Evolutionary conservation across 2,888 invertebrate species (phyloP), one percentile per base, ranked within the genome.

Genomic region (Mellilla xanthometata): DNA sequence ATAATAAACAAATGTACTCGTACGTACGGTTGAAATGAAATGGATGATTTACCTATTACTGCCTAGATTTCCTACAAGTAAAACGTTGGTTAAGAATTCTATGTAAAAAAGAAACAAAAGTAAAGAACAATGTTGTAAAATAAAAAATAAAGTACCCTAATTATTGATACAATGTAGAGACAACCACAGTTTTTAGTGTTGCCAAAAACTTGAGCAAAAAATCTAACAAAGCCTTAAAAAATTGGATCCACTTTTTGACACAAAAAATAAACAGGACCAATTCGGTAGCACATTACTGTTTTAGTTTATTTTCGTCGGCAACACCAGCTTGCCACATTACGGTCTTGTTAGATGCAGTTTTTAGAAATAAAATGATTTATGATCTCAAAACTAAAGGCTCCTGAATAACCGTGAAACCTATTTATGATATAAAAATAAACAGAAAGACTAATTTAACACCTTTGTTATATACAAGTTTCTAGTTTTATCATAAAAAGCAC

Each of bases 201-300:
- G n/a, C 9, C 10, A 27, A 26, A 33, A 34, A 24, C 24, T 26
- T 10, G 5, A 10, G 26, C 27, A 36, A 45, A 49, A 48, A 46
- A 46, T 11, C 6, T 33, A 29, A 26, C 29, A 43, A 12, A 60
- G 43, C 59, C 50, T 58, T 56, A 59, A 65, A 15, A 66, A 72
- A 64, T 65, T 58, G 57, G 57, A 65, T 60, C 64, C 62, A 64
- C 76, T 74, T 77, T 79, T 78, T 77, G 32, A 45, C 52, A 58
- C 60, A 77, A 78, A 74, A 75, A 71, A 58, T 50, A 55, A 69
- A 70, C 73, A 68, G 54, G 66, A 62, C 72, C 66, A 68, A 73
- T 78, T 78, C 83, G 72, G 83, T 81, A 84, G 84, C 84, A 53
- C 54, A 60, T 68, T 73, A 68, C 54, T 62, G 65, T 75, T 76